A percentile compares a stretch with the other conserved stretches of the same genome.
Conservation (phyloP, 2,113 vertebrate genomes). For the Tringa solitaria region DNA sequence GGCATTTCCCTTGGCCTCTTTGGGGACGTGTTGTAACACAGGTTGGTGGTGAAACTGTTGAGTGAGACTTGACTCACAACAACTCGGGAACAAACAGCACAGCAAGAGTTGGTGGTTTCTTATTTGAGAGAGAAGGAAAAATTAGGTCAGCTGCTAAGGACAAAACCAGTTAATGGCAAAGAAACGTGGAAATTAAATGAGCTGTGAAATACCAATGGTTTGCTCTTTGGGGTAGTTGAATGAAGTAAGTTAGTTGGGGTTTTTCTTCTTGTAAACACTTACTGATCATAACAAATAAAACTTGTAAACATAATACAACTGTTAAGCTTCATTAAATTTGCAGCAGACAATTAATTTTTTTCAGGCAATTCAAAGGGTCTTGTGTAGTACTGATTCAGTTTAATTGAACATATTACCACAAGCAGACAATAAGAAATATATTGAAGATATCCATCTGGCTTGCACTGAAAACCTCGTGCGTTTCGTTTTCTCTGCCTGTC, state of each 20-base stretch:
- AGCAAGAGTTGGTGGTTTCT: background rate
- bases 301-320: conserved; percentile 56
- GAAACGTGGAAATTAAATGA: background rate
- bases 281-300: conserved; percentile 54
- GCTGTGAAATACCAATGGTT: background rate
- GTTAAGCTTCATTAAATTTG: conserved; percentile 63
- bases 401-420: conserved; percentile 73
- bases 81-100: rapidly evolving
- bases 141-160: background rate
- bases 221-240: background rate
- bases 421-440: conserved; percentile 74
- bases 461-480: background rate
- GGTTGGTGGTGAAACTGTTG: background rate
- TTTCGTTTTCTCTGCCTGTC: conserved; percentile 59
- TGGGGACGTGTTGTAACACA: rapidly evolving
- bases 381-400: conserved; percentile 51
- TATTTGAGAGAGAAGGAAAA: background rate
- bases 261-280: conserved; percentile 42
- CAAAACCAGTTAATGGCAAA: background rate
- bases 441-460: conserved; percentile 80
- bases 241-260: background rate
- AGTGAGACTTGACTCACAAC: background rate
- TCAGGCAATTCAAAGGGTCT: conserved; percentile 51
- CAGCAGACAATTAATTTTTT: conserved; percentile 69
- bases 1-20: background rate